Base-by-base conservation (phyloP, 1,140 invertebrate species). In the Drosophila lini region DNA sequence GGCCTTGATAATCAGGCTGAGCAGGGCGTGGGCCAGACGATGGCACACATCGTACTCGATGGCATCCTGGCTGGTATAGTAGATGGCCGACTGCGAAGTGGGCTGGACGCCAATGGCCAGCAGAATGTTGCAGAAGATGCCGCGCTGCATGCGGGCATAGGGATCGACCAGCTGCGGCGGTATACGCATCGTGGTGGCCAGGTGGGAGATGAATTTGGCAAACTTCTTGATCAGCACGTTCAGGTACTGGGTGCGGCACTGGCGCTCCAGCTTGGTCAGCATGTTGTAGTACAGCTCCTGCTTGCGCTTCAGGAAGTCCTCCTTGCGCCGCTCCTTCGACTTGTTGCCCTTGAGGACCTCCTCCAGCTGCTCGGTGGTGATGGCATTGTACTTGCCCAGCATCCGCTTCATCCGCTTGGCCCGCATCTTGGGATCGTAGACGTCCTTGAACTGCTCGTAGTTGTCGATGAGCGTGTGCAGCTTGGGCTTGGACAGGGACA, bases 151-250 rank as follows among this genome's bases (percentile, higher is more conserved):
- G 13, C 90, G 86, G 0, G 90, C 88, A 64, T 91, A 91, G 0
- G 90, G 90, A 57, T 91, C 90, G 25, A 90, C 79, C 34, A 91
- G 58, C 31, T 88, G 80, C 10, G 90, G 83, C 6, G 90, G 90
- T 13, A 91, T 91, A 0, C 80, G 83, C 86, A 91, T 91, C 32
- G 90, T 90, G 13, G 90, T 91, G 5, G 90, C 90, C 73, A 91
- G 11, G 41, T 91, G 89, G 5, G 90, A 81, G 10, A 91, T 89
- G 34, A 91, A 91, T 15, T 86, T 90, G 28, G 81, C 78, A 65
- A 91, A 91, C 36, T 91, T 91, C 53, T 90, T 91, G 45, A 91
- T 83, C 11, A 91, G 63, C 38, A 91, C 90, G 62, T 91, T 90
- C 2, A 91, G 58, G 50, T 91, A 91, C 41, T 91, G 90, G 0